Base-by-base conservation (phyloP, 2,797 vertebrate genomes). In the Scleropages formosus region DNA sequence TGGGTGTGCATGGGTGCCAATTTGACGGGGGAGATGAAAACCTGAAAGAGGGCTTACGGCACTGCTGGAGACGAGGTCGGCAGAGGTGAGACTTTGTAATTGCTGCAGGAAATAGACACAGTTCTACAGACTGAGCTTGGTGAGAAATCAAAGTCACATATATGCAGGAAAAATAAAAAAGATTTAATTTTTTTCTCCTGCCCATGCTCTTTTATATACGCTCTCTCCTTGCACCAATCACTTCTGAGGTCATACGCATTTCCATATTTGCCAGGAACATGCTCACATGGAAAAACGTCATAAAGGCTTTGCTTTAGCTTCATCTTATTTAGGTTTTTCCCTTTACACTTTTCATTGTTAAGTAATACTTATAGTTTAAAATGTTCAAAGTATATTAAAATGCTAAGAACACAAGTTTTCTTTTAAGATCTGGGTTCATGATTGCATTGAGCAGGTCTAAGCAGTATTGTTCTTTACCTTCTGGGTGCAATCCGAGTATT, bases 1-100 rank as follows among this genome's bases (percentile, higher is more conserved):
- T 69, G 65, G 65, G 67, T 26, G 24, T 59, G 47, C 44, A 51
- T 47, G 18, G 44, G 24, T 70, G 66, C 66, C 66, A 75, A 69
- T 75, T 53, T 62, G 56, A 62, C 12, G 24, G 66, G 56, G 56
- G 58, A 67, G 58, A 61, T 59, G 74, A 53, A 56, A 61, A 69
- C 53, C 58, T 70, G 66, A 75, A 62, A 61, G 44, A 16, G 39
- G 74, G 22, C 58, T 27, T 26, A 61, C 6, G 22, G 65, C 22
- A n/a, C 53, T 22, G 11, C 22, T 44, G 8, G 22, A n/a, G 58
- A 71, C 18, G 8, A 46, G 59, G 22, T 18, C 44, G n/a, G 56
- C 18, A 59, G 39, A 47, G 39, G 39, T 20, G 22, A 26, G 4
- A 51, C 60, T 46, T 26, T 26, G 18, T 75, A 75, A 70, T 62